Base-by-base conservation (phyloP, 2,888 invertebrate species). In the Dryococelus australis region DNA sequence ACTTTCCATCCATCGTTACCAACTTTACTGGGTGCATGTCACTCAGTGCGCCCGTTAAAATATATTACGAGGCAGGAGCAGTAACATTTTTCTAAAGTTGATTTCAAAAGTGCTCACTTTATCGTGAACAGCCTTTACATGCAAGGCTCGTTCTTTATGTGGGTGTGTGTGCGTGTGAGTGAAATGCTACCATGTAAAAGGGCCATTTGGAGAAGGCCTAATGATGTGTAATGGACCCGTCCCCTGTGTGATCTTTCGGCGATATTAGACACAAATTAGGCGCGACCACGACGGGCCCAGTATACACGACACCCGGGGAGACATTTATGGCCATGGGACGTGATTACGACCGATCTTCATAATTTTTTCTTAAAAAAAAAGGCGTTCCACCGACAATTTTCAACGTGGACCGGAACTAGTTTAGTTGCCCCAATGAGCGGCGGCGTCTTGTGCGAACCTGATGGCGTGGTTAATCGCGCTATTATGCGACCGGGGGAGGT, bases 111-210 rank as follows among this genome's bases (percentile, higher is more conserved):
- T n/a, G n/a, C n/a, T n/a, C n/a, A n/a, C n/a, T n/a, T n/a, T n/a
- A n/a, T n/a, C n/a, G n/a, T n/a, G n/a, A n/a, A n/a, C n/a, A n/a
- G n/a, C n/a, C n/a, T n/a, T n/a, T n/a, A 65, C 65, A 65, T 65
- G 65, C 65, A 65, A 65, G 65, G 24, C 8, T 24, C 65, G n/a
- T n/a, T 65, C 65, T 65, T 65, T 65, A 65, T 65, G 65, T 20
- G 65, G 6, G 65, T n/a, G n/a, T n/a, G n/a, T 65, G 65, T 35
- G 35, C 35, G 35, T 35, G 35, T 65, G 65, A 8, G 65, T 65
- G 8, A 65, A 65, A 65, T n/a, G 65, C 65, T 65, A 65, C 65
- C n/a, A n/a, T 65, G 65, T 65, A 65, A n/a, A 65, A 65, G 65
- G 65, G 65, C 65, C 24, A 3, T 24, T n/a, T 65, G 65, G 65